Evolutionary conservation across 2,113 vertebrate species (phyloP), one percentile per base, ranked within the genome.

Genomic region (Entomyzon cyanotis): DNA sequence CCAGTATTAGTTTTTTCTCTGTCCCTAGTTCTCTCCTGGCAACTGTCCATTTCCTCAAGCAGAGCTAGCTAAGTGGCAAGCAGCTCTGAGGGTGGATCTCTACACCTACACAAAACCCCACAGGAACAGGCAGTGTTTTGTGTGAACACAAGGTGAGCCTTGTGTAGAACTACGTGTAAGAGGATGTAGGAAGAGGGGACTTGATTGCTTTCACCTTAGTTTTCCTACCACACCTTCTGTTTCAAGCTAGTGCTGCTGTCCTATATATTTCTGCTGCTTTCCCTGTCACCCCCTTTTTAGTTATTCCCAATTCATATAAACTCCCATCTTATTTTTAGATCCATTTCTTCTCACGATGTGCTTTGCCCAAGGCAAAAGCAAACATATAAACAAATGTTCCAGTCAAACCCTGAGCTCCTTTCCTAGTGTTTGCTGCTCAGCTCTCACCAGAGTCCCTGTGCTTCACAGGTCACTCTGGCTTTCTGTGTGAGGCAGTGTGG

Each of bases 101-200:
- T 79, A 91, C 90, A 84, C 87, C 90, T 55, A 95, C 95, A 68
- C 76, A 74, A 77, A 94, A 84, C 33, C 60, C 79, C 52, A 44
- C 22, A 59, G 76, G 71, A 86, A 55, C 44, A 74, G 83, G 41
- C 76, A 67, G 55, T n/a, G 59, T 86, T 92, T 52, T 64, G 68
- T 92, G 95, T 64, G 93, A 95, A 95, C 44, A 56, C 88, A 89
- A 91, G 90, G 93, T 93, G 76, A 93, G 52, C 39, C 68, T 93
- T 27, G 3, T 58, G 71, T 77, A 76, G 37, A 85, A 23, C 33
- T 85, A 18, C 1, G 0, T 47, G 42, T 71, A 93, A 95, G 68
- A 94, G 42, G 33, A 84, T 62, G 75, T 87, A 94, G 93, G 84
- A 95, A 93, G 90, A 90, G 39, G 13, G 37, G 47, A 58, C 31